These are phyloP conservation scores for Sialia sialis DNA, from an alignment of 2,113 vertebrate genomes.

Conservation along the genomic window DNA sequence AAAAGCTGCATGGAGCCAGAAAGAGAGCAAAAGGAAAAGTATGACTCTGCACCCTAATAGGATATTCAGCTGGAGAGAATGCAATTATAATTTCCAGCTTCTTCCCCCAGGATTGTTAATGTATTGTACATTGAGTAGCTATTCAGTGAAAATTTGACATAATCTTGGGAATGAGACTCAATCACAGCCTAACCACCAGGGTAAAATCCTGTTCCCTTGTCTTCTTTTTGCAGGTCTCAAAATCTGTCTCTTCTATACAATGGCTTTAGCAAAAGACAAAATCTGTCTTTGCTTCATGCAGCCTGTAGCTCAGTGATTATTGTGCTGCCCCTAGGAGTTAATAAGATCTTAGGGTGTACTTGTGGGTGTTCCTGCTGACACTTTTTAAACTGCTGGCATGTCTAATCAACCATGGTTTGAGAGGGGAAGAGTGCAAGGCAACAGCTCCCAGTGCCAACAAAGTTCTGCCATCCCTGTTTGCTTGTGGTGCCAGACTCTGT, in stretches of 20 bases:
- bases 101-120: background rate
- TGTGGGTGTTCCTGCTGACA: background rate
- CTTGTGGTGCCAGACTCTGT: background rate
- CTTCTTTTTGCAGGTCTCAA: background rate
- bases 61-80: background rate
- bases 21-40: background rate
- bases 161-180: background rate
- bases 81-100: background rate
- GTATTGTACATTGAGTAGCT: background rate
- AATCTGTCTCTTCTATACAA: background rate
- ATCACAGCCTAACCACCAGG: background rate
- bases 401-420: background rate
- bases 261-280: background rate
- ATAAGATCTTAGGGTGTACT: background rate
- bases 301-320: background rate
- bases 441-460: background rate
- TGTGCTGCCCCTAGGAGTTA: background rate
- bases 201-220: background rate
- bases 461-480: background rate
- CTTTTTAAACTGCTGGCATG: background rate
- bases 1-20: background rate
- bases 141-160: constrained; percentile 18
- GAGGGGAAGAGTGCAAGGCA: background rate
- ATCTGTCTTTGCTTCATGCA: rapidly evolving
- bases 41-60: background rate